A percentile compares a stretch with the other conserved stretches of the same genome.
These are phyloP conservation scores for Cyclina sinensis DNA, from an alignment of 1,140 invertebrate genomes.

Conservation along the genomic window DNA sequence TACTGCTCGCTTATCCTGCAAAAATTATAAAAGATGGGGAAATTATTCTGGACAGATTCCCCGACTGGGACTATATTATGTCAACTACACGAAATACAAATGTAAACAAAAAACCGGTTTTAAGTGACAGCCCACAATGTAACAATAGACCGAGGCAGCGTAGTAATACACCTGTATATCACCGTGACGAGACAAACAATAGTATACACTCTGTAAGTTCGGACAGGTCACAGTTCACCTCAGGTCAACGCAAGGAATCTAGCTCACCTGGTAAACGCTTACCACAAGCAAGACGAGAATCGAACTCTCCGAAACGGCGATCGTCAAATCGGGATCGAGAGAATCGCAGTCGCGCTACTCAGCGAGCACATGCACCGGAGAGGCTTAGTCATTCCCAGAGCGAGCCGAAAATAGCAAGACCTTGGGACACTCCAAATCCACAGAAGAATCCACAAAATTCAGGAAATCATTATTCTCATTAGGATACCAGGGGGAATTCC, in stretches of 20 bases:
- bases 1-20: neutral
- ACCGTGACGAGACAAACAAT: neutral
- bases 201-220: neutral
- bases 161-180: neutral
- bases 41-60: neutral
- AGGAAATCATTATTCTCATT: neutral
- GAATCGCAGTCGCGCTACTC: neutral
- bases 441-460: neutral
- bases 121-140: too few relatives aligned
- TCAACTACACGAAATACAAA: neutral
- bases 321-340: neutral
- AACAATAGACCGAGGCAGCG: neutral
- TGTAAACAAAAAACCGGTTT: too few relatives aligned
- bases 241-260: neutral
- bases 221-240: neutral
- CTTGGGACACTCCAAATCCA: too few relatives aligned
- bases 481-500: neutral
- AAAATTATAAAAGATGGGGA: neutral
- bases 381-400: neutral
- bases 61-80: neutral
- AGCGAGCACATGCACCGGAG: neutral
- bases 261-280: neutral
- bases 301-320: neutral
- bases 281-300: neutral
- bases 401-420: too few relatives aligned